Conservation (phyloP, 1,140 invertebrate genomes). For the Pararge aegeria region DNA sequence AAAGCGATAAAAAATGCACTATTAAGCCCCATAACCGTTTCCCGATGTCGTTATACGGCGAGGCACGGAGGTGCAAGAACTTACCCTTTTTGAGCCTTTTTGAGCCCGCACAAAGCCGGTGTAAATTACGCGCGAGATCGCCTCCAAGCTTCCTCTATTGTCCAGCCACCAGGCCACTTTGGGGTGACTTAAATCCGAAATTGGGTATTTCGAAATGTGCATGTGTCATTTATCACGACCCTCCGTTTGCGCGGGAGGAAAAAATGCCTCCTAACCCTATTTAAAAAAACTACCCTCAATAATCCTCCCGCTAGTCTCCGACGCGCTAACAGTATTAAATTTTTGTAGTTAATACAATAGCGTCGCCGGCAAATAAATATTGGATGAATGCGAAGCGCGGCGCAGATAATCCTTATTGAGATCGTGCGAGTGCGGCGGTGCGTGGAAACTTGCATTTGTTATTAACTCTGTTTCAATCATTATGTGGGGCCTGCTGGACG, state of each 20-base stretch:
- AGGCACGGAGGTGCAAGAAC: slow-evolving; percentile 42
- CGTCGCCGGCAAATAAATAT: slow-evolving; percentile 68
- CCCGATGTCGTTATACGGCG: slow-evolving; percentile 44
- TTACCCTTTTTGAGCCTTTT: slow-evolving; percentile 37
- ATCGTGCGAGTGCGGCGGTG: slow-evolving; percentile 23
- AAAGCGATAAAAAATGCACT: slow-evolving; percentile 64
- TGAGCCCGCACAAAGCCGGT: slow-evolving; percentile 42
- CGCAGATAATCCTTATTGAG: slow-evolving; percentile 62
- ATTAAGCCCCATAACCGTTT: slow-evolving; percentile 65
- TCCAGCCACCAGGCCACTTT: slow-evolving; percentile 76
- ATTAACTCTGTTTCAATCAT: no score
- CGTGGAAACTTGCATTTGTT: no score
- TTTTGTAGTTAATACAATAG: slow-evolving; percentile 73
- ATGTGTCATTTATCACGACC: slow-evolving; percentile 80
- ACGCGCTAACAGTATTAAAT: slow-evolving; percentile 74
- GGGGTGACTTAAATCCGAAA: slow-evolving; percentile 81
- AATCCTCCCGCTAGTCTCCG: slow-evolving; percentile 59
- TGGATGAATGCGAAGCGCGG: slow-evolving; percentile 56
- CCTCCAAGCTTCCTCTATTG: slow-evolving; percentile 49
- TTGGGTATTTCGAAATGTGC: slow-evolving; percentile 81
- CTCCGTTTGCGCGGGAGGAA: slow-evolving; percentile 50
- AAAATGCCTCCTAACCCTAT: slow-evolving; percentile 67
- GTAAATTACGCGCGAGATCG: slow-evolving; percentile 67
- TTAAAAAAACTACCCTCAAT: slow-evolving; percentile 73
- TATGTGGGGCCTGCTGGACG: no score